Conservation (phyloP, 2,797 vertebrate genomes). For the Spinus olivaceus region DNA sequence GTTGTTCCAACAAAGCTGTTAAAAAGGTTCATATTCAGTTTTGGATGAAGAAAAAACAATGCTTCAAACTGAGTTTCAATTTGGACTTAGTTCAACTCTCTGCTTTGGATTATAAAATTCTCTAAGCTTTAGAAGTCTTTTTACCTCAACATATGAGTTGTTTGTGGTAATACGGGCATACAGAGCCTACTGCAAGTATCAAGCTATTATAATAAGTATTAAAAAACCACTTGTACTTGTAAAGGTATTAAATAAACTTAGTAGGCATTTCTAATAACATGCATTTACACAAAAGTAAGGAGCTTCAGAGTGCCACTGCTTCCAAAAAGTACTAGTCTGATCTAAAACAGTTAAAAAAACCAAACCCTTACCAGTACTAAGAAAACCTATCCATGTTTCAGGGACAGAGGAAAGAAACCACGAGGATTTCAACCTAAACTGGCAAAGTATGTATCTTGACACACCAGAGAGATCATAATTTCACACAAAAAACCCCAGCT, state of each 20-base stretch:
- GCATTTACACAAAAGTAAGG: neutral
- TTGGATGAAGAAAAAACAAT: conserved; percentile 42
- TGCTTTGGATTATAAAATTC: neutral
- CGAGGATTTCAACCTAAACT: neutral
- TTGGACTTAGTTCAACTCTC: conserved; percentile 16
- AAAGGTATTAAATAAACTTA: neutral
- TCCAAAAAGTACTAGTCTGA: neutral
- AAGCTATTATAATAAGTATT: neutral
- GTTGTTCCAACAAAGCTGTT: conserved; percentile 27
- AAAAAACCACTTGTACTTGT: neutral
- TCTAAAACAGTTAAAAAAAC: neutral
- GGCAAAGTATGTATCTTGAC: neutral
- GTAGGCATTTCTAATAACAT: neutral
- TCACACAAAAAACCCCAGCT: neutral
- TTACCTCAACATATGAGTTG: neutral
- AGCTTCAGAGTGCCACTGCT: neutral
- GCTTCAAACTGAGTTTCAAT: conserved; percentile 34
- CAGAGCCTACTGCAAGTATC: neutral
- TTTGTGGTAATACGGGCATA: neutral
- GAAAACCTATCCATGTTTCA: neutral
- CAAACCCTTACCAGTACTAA: neutral
- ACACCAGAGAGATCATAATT: neutral
- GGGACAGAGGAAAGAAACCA: neutral
- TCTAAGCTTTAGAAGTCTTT: neutral
- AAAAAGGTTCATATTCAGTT: conserved; percentile 26